These are phyloP conservation scores for Ryuthela nishihirai DNA, from an alignment of 2,888 invertebrate genomes.

Conservation along the genomic window DNA sequence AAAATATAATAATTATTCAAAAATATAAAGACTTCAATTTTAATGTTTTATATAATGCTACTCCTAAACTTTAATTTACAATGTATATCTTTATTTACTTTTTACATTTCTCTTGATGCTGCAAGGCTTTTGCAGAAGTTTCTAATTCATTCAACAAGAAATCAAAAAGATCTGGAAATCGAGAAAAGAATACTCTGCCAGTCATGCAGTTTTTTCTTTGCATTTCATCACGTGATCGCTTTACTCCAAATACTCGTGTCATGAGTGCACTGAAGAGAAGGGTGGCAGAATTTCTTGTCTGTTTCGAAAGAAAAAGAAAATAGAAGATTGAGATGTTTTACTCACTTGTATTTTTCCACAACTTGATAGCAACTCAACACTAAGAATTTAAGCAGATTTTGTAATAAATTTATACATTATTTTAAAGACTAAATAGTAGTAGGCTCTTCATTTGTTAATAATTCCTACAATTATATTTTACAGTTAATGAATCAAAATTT, in stretches of 20 bases:
- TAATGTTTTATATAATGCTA: no score
- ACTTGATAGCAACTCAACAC: no score
- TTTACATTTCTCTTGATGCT: neutral
- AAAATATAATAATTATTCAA: neutral
- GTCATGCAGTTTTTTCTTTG: conserved; percentile 53
- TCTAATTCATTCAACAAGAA: conserved; percentile 58
- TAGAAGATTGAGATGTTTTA: no score
- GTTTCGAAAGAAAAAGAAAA: conserved; percentile 40
- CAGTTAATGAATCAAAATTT: no score
- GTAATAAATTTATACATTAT: no score
- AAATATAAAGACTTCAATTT: neutral
- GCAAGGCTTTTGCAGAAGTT: conserved; percentile 15
- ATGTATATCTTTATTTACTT: no score
- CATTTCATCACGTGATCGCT: conserved; percentile 55
- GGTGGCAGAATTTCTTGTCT: conserved; percentile 72
- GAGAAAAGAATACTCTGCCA: conserved; percentile 70
- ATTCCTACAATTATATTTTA: neutral
- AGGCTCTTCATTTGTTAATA: neutral
- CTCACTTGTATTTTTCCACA: no score
- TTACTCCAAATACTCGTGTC: conserved; percentile 81
- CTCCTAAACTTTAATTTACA: no score
- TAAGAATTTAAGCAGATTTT: no score
- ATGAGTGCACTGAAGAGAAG: conserved; percentile 77
- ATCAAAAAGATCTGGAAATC: conserved; percentile 61
- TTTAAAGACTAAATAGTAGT: neutral